Conservation (phyloP, 2,113 vertebrate genomes). For the Uropsilus gracilis region DNA sequence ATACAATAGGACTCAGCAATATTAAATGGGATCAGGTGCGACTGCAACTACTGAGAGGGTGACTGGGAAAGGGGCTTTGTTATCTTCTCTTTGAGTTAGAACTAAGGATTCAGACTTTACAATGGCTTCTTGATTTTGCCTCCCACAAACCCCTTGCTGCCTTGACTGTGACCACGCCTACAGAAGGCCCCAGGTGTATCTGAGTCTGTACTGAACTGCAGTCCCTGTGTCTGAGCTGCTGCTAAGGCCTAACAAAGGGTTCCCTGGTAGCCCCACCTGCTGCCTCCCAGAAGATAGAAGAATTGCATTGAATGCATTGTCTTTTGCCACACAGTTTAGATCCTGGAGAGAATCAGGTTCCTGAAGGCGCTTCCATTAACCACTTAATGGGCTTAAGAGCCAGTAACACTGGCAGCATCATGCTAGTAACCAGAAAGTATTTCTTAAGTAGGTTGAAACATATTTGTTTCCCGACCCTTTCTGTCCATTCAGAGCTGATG, state of each 20-base stretch:
- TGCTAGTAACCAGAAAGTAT: conserved; percentile 40
- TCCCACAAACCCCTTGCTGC: background rate
- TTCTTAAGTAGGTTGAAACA: conserved; percentile 65
- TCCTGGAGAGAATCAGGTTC: conserved; percentile 41
- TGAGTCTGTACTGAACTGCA: background rate
- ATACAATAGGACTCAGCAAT: background rate
- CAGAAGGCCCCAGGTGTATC: background rate
- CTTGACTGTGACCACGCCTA: background rate
- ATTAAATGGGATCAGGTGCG: background rate
- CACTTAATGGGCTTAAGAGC: conserved; percentile 51
- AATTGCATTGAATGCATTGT: background rate
- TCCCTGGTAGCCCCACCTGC: background rate
- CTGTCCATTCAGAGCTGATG: conserved; percentile 72
- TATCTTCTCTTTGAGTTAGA: conserved; percentile 25
- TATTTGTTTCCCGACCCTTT: conserved; percentile 68
- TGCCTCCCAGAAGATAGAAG: background rate
- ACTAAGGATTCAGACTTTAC: background rate
- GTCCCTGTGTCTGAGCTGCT: background rate
- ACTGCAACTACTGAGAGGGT: background rate
- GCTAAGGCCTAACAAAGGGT: background rate
- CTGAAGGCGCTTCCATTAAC: conserved; percentile 59
- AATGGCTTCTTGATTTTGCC: background rate
- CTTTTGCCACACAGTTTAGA: background rate
- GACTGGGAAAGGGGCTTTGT: background rate
- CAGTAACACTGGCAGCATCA: conserved; percentile 21